Percentiles rank a stretch among this genome's conserved stretches.
These are phyloP conservation scores for Magallana ariakensis DNA, from an alignment of 1,140 invertebrate species.

Conservation along the genomic window DNA sequence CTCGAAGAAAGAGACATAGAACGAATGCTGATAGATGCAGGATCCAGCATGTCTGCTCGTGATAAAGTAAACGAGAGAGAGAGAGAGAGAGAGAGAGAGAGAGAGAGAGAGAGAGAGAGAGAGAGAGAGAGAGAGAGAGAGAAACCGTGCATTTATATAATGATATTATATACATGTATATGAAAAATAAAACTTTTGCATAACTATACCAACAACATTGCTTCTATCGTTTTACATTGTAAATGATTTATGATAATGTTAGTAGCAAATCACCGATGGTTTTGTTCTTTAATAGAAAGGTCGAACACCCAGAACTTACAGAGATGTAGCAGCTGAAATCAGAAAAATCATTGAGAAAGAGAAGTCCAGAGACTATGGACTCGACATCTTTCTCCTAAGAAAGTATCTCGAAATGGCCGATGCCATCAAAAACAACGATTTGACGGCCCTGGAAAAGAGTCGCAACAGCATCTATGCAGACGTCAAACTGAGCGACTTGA, in stretches of 20 bases:
- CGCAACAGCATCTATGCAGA: constrained; percentile 33
- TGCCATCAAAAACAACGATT: neutral
- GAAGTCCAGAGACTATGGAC: constrained; percentile 5
- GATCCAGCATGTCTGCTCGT: neutral
- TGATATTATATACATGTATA: no score
- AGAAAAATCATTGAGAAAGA: neutral
- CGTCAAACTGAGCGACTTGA: constrained; percentile 15
- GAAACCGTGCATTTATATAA: no score
- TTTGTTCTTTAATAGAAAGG: constrained; percentile 17
- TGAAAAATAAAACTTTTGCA: no score
- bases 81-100: no score
- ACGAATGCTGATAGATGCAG: neutral
- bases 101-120: no score
- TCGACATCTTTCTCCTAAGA: constrained; percentile 31
- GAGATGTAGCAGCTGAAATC: neutral
- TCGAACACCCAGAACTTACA: constrained; percentile 23
- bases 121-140: no score
- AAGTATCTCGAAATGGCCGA: constrained; percentile 32
- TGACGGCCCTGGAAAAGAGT: neutral
- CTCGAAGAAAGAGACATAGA: constrained; percentile 37
- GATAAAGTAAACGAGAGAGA: constrained; percentile 16
- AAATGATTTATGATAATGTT: no score
- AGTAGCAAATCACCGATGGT: no score
- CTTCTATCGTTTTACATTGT: no score
- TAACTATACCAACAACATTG: no score